phyloP scores from a whole-genome alignment of 1,140 invertebrate genomes.

The Listronotus oregonensis region DNA sequence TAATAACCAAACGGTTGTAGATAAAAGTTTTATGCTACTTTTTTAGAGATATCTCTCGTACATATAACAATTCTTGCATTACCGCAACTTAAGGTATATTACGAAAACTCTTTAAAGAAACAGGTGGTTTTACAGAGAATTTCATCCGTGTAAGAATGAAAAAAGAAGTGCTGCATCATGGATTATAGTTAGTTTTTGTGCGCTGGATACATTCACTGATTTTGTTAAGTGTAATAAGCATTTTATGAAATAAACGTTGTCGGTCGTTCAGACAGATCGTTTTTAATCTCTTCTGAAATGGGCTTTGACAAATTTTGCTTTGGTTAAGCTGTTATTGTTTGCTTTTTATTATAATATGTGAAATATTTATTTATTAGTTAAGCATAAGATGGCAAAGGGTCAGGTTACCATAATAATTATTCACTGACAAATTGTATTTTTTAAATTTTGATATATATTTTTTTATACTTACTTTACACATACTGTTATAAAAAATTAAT shows the following conservation, averaged over 20 bases:
- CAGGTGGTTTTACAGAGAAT: conserved; percentile 5
- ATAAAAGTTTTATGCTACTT: too few relatives aligned
- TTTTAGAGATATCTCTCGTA: too few relatives aligned
- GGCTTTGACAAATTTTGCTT: neutral
- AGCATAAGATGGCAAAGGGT: too few relatives aligned
- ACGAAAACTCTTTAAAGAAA: conserved; percentile 1
- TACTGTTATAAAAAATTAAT: too few relatives aligned
- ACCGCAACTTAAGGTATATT: neutral
- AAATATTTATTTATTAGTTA: too few relatives aligned
- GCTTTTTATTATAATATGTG: neutral
- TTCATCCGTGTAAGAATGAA: neutral
- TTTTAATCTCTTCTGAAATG: conserved; percentile 1
- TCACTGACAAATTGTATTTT: too few relatives aligned
- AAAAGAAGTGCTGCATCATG: conserved; percentile 8
- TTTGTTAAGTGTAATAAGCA: conserved; percentile 3
- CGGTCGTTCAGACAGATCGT: neutral
- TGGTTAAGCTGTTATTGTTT: neutral
- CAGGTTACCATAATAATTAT: too few relatives aligned
- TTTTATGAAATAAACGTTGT: conserved; percentile 11
- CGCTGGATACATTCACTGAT: conserved; percentile 8
- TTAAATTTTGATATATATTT: too few relatives aligned
- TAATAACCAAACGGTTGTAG: too few relatives aligned
- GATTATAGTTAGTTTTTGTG: conserved; percentile 11
- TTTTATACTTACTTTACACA: too few relatives aligned
- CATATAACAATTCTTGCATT: too few relatives aligned